Base-by-base conservation (phyloP, 2,113 vertebrate genomes). In the Prunella fulvescens region DNA sequence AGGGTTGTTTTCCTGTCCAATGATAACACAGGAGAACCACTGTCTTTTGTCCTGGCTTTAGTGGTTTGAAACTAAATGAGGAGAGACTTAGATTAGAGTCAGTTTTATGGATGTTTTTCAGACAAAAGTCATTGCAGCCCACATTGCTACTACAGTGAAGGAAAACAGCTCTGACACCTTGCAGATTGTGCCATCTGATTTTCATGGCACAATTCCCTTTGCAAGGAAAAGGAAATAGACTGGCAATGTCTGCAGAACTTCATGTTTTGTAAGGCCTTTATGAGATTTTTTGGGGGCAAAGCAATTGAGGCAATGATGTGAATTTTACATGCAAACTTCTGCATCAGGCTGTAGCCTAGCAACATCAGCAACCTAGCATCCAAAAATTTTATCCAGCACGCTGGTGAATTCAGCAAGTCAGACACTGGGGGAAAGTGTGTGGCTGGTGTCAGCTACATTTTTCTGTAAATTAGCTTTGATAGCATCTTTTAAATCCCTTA, bases 291-390 rank as follows among this genome's bases (percentile, higher is more conserved):
- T 40, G 0, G 15, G 33, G 18, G n/a, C 1, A 13, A 62, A 84
- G 33, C n/a, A 48, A 53, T 10, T 28, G 44, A 87, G 50, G 57
- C 35, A 84, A 58, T 45, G 40, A 66, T 33, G 60, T 58, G 40
- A 60, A 78, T 60, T 53, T 80, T 42, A 23, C 23, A 81, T 60
- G n/a, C 13, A 76, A 85, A 88, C 28, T 70, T 61, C 85, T 81
- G 11, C 58, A 88, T 72, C 62, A 16, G 54, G 57, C 48, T 88
- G 96, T 95, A 91, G 23, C 95, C 58, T 88, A 90, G 93, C 93
- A 95, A 96, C 93, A 80, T 56, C 10, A 5, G 66, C 81, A 93
- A 45, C 40, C 45, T 66, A 64, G 56, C 40, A 58, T 60, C 60
- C 48, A 71, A 81, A 87, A 69, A 40, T 42, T 91, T 61, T 47